Percentiles rank a stretch among this genome's conserved stretches.
Evolutionary conservation across 2,797 vertebrate genomes (phyloP).

Genomic region (Enteromius mattozi): DNA sequence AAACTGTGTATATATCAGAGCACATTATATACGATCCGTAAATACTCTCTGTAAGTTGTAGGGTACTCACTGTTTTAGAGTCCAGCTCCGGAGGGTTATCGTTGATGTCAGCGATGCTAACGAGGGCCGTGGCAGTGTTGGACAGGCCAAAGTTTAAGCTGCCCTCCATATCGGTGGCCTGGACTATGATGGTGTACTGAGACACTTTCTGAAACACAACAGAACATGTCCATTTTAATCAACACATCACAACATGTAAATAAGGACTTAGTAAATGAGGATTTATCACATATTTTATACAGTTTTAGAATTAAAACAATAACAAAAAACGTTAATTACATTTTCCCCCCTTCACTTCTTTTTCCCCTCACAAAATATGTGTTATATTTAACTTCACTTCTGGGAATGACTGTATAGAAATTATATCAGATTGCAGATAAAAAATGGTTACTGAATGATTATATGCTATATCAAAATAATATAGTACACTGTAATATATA

Average conservation of each 20-base stretch:
- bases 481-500: background rate
- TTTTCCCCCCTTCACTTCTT: background rate
- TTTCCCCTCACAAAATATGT: background rate
- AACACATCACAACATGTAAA: slow-evolving; percentile 5
- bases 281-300: background rate
- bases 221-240: slow-evolving; percentile 16
- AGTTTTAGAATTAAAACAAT: background rate
- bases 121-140: slow-evolving; percentile 95
- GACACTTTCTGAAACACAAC: slow-evolving; percentile 88
- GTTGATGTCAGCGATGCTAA: slow-evolving; percentile 93
- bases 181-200: slow-evolving; percentile 93
- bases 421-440: background rate
- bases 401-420: background rate
- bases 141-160: slow-evolving; percentile 96
- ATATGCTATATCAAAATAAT: background rate
- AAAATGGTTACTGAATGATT: background rate
- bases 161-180: slow-evolving; percentile 99
- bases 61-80: slow-evolving; percentile 86
- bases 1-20: background rate
- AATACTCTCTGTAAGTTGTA: background rate
- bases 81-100: slow-evolving; percentile 97
- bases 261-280: background rate
- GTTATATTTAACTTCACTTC: background rate
- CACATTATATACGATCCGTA: background rate
- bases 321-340: background rate